Base-by-base conservation (phyloP, 2,888 invertebrate genomes). In the Heteropelma amictum region DNA sequence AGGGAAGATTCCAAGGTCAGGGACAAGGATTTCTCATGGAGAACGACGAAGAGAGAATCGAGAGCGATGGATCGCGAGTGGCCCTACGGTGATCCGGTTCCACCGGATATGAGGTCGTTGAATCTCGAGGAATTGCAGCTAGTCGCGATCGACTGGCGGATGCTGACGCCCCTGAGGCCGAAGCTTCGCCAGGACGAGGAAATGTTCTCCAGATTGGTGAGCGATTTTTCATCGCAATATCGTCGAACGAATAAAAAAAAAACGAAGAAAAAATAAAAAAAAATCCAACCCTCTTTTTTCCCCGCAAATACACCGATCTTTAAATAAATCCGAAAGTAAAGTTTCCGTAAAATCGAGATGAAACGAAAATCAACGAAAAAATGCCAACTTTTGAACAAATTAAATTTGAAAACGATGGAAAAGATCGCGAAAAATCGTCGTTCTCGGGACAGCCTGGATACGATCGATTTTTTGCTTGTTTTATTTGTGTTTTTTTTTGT, bases 81-180 rank as follows among this genome's bases (percentile, higher is more conserved):
- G 81, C 93, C 92, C 49, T 93, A 93, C 81, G 93, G 93, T 82
- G 94, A 97, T 89, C 97, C 97, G 0, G 91, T 96, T 77, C 97
- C 97, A 1, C 90, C 91, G 0, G 96, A 96, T 88, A 96, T 97
- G 97, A 92, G 91, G 81, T 91, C 91, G 7, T 90, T 95, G 42
- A 93, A 93, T 84, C 91, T 96, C 81, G 92, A 93, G 53, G 97
- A 97, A 82, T 90, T 97, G 54, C 95, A 95, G 82, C 92, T 94
- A 7, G 96, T 97, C 14, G 93, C 95, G 35, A 97, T 97, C 76
- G 96, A 96, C 86, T 97, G 97, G 97, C 93, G 95, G 88, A 97
- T 97, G 97, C 90, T 97, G 68, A 97, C 97, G 10, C 94, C 95
- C n/a, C 88, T 95, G 26, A 91, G 97, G 81, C 97, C 97, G 0